Conservation (phyloP, 1,140 invertebrate genomes). For the Mycetomoellerius zeteki region DNA sequence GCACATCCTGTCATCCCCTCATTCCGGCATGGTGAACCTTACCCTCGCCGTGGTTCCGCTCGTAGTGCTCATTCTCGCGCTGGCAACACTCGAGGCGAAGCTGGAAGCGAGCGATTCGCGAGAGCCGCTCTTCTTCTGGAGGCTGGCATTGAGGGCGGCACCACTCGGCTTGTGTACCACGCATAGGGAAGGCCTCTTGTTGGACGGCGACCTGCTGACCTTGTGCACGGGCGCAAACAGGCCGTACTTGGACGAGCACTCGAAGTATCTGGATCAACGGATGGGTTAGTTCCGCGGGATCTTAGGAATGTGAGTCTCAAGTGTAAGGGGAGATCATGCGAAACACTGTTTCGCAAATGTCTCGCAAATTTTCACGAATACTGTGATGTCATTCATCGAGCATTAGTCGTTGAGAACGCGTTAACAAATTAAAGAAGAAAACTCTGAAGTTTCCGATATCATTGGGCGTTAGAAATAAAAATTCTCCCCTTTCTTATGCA, state of each 20-base stretch:
- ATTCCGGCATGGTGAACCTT: slow-evolving; percentile 88
- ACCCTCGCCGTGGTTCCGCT: slow-evolving; percentile 88
- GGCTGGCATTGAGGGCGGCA: slow-evolving; percentile 84
- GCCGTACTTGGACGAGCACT: slow-evolving; percentile 95
- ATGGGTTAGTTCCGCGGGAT: slow-evolving; percentile 43
- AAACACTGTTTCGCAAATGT: no score
- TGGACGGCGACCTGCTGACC: slow-evolving; percentile 94
- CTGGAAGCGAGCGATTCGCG: slow-evolving; percentile 94
- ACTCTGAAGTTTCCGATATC: background rate
- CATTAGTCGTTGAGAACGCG: background rate
- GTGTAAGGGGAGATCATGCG: background rate
- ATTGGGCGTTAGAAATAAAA: background rate
- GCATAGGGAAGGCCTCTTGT: slow-evolving; percentile 88
- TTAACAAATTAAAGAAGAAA: background rate
- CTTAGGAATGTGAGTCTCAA: background rate
- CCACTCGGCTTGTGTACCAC: slow-evolving; percentile 89
- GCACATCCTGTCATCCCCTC: slow-evolving; percentile 55
- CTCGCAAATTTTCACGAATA: background rate
- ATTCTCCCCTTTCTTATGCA: background rate
- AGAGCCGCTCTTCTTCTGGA: slow-evolving; percentile 91
- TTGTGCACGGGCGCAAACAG: slow-evolving; percentile 97
- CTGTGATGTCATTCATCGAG: background rate
- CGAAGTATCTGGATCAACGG: slow-evolving; percentile 94
- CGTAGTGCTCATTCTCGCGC: slow-evolving; percentile 81
- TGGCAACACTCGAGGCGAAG: slow-evolving; percentile 90